Base-by-base conservation (phyloP, 2,797 vertebrate species). In the Moxostoma hubbsi region DNA sequence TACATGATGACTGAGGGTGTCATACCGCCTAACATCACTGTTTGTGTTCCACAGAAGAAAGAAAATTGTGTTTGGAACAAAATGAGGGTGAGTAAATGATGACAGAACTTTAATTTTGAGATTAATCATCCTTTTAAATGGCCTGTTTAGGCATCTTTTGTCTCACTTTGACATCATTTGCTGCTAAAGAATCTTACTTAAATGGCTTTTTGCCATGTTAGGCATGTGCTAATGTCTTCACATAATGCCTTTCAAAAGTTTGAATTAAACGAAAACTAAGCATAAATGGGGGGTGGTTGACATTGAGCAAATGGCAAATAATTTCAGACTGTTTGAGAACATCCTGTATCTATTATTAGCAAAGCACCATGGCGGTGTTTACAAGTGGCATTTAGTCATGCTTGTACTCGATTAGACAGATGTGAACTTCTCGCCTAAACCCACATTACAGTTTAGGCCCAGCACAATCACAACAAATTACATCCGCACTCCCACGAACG, bases 201-300 rank as follows among this genome's bases (percentile, higher is more conserved):
- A 89, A 88, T 68, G 50, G 66, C 66, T 75, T 62, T 81, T 63
- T 18, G 1, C 65, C 83, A 66, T 88, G 84, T 80, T 83, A 82
- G 59, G 58, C 61, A 74, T 43, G 24, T 82, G 63, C 81, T 86
- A 86, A 89, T 86, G 70, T 82, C 82, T 87, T 90, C 85, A 89
- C 77, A 82, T 88, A 88, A 90, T 85, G 80, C 82, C 86, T 73
- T 74, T 57, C 73, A 81, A 81, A 86, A 77, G 84, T 83, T 62
- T 81, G 87, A 87, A 86, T 89, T 85, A 79, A 82, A 82, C n/a
- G 4, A 9, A 75, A 76, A 86, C 11, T 82, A 89, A 81, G 61
- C 59, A 79, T 77, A 81, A 72, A 85, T 66, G 64, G 13, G 67
- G 79, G 58, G 54, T 36, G 61, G 70, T 68, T 73, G 77, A 77